These are phyloP conservation scores for Coregonus suidteri DNA, from an alignment of 2,797 vertebrate genomes.

Conservation along the genomic window DNA sequence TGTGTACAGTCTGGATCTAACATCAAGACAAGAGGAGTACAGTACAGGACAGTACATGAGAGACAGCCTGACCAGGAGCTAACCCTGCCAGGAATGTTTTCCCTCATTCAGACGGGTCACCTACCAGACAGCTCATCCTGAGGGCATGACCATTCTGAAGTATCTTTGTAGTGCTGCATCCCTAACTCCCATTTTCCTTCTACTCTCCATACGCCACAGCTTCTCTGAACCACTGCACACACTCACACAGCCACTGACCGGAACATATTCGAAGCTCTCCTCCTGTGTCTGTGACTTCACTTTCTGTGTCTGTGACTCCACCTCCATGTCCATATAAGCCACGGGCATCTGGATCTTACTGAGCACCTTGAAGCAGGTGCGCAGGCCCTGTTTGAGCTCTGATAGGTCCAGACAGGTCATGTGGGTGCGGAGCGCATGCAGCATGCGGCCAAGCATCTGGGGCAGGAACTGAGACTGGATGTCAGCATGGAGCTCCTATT, in stretches of 20 bases:
- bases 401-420: slow-evolving; percentile 76
- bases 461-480: slow-evolving; percentile 93
- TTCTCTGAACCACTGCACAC: neutral
- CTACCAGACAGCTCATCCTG: no score
- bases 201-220: no score
- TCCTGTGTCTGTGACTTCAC: slow-evolving; percentile 16
- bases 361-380: slow-evolving; percentile 91
- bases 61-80: no score
- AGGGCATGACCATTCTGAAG: no score
- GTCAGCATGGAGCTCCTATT: slow-evolving; percentile 93
- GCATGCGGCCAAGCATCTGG: slow-evolving; percentile 88
- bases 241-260: slow-evolving; percentile 40
- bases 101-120: no score
- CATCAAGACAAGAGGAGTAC: no score
- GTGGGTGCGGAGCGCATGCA: slow-evolving; percentile 77
- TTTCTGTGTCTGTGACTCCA: slow-evolving; percentile 41
- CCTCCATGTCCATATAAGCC: slow-evolving; percentile 86
- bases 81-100: no score
- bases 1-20: no score
- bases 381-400: slow-evolving; percentile 86
- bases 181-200: no score
- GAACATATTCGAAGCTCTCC: slow-evolving; percentile 35
- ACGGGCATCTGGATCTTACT: slow-evolving; percentile 98
- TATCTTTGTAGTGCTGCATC: no score
- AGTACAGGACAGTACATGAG: no score